Evolutionary conservation across 2,113 vertebrate genomes (phyloP).

Genomic region (Scortum barcoo): DNA sequence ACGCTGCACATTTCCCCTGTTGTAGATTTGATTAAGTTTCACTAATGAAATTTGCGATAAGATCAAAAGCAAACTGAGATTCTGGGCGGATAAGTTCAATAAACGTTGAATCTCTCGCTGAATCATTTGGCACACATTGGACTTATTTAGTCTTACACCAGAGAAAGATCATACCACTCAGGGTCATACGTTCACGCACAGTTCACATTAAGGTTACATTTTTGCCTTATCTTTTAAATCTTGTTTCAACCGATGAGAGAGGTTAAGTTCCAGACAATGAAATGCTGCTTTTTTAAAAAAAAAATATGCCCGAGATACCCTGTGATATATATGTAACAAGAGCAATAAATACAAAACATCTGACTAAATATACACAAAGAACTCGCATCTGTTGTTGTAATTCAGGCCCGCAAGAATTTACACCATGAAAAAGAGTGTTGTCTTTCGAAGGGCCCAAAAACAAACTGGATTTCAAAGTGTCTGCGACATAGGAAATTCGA

Average conservation of each 20-base stretch:
- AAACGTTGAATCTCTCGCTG: constrained; percentile 77
- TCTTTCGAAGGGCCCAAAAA: constrained; percentile 68
- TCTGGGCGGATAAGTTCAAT: constrained; percentile 71
- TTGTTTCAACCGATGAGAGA: constrained; percentile 74
- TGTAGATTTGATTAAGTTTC: constrained; percentile 69
- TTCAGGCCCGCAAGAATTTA: constrained; percentile 52
- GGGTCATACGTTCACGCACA: constrained; percentile 77
- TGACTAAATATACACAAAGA: constrained; percentile 63
- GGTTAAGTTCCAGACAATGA: constrained; percentile 73
- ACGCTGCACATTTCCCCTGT: constrained; percentile 45
- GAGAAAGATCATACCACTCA: constrained; percentile 65
- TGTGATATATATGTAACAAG: constrained; percentile 64
- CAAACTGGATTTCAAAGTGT: constrained; percentile 78
- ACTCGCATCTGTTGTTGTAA: constrained; percentile 68
- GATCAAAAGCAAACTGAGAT: constrained; percentile 82
- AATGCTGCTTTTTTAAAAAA: constrained; percentile 54
- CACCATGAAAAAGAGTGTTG: constrained; percentile 64
- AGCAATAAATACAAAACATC: constrained; percentile 62
- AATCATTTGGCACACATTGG: constrained; percentile 77
- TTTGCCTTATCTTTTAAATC: constrained; percentile 83
- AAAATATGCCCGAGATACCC: constrained; percentile 34
- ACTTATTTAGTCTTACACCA: constrained; percentile 76
- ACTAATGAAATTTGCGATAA: constrained; percentile 81
- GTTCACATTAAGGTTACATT: constrained; percentile 85
- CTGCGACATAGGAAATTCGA: constrained; percentile 71